A percentile compares a stretch with the other conserved stretches of the same genome.
phyloP scores from a whole-genome alignment of 2,113 vertebrate species.

The Mesitornis unicolor region DNA sequence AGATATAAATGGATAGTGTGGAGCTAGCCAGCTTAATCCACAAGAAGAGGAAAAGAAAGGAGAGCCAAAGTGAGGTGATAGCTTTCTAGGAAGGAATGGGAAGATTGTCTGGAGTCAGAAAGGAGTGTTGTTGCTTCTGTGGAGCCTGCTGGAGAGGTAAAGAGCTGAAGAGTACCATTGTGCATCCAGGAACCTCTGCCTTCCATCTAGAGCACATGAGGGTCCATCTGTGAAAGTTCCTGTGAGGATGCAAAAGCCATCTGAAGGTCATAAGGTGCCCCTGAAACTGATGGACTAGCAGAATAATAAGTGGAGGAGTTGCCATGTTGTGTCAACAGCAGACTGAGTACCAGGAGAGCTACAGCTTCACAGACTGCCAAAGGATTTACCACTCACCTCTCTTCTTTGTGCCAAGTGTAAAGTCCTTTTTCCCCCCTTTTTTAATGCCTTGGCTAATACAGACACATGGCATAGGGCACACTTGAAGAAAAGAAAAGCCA shows the following conservation, averaged over 20 bases:
- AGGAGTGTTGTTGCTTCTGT: accelerated
- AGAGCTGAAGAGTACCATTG: accelerated
- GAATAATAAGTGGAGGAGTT: neutral
- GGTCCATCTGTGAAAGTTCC: neutral
- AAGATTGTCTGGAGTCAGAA: neutral
- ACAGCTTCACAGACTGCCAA: neutral
- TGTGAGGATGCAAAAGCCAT: neutral
- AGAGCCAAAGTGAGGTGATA: no score
- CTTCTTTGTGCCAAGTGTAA: neutral
- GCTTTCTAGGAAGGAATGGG: neutral
- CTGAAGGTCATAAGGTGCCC: neutral
- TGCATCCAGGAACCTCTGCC: accelerated
- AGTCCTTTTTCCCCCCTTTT: no score
- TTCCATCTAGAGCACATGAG: neutral
- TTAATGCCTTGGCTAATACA: neutral
- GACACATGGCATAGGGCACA: neutral
- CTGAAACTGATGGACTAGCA: neutral
- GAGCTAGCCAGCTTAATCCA: neutral
- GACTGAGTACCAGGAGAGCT: neutral
- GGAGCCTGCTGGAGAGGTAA: neutral
- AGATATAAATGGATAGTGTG: neutral
- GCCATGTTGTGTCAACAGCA: neutral
- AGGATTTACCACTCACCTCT: neutral
- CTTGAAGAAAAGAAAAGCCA: neutral
- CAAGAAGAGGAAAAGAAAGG: neutral